A percentile compares a stretch with the other conserved stretches of the same genome.
These are phyloP conservation scores for Lasioglossum oenotherae DNA, from an alignment of 2,888 invertebrate genomes.

Conservation along the genomic window DNA sequence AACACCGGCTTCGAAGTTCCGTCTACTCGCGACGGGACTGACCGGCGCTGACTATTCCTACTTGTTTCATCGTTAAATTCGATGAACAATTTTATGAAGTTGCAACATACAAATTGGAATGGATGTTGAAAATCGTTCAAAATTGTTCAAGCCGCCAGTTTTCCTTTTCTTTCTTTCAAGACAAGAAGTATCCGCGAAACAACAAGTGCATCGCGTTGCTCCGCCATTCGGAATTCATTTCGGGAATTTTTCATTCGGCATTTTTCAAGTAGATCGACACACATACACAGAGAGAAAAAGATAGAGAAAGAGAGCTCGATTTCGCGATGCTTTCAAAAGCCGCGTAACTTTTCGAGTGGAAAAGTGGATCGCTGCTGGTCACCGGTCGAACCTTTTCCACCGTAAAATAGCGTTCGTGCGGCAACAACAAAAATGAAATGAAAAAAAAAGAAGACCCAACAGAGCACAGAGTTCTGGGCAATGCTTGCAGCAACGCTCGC, in stretches of 20 bases:
- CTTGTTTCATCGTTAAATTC: background rate
- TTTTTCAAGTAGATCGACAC: background rate
- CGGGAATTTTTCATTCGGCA: background rate
- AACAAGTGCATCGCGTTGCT: background rate
- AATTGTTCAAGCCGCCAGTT: background rate
- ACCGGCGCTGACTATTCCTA: background rate
- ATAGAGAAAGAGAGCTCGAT: background rate
- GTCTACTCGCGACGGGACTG: background rate
- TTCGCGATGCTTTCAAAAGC: background rate
- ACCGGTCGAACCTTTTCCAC: background rate
- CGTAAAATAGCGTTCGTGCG: background rate
- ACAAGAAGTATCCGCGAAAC: background rate
- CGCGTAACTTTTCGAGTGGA: constrained; percentile 5
- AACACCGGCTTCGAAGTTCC: background rate
- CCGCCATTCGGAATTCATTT: background rate
- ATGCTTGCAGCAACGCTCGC: background rate
- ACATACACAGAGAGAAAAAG: background rate
- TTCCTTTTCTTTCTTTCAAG: background rate
- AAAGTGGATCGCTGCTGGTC: constrained; percentile 2
- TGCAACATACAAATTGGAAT: background rate
- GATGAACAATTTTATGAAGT: background rate
- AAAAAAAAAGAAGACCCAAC: background rate
- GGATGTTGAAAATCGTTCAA: background rate
- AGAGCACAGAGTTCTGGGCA: background rate
- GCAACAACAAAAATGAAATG: background rate